Evolutionary conservation across 2,888 invertebrate genomes (phyloP), one percentile per base, ranked within the genome.

Genomic region (Plagodis pulveraria): DNA sequence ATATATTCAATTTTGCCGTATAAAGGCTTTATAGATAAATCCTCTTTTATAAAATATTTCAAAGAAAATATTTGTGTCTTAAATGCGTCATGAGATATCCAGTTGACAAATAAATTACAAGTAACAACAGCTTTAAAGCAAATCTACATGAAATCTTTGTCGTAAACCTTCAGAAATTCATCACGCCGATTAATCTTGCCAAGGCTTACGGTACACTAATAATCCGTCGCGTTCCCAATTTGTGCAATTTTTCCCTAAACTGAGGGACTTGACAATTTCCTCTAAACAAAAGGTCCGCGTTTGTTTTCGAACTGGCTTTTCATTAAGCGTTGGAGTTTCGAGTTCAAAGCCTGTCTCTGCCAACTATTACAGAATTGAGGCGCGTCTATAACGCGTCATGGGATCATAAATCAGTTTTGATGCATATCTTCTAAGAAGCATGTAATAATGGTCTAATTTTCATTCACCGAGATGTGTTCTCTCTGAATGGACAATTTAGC

Each of bases 261-360:
- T 62, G 60, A 55, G 59, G 56, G 66, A 63, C 73, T 69, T 73
- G 69, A 72, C 71, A 74, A 75, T 76, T 73, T 74, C 71, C 72
- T 71, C 70, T 73, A 74, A 78, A 79, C 76, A 81, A 79, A 78
- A 74, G 74, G 69, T 64, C 61, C 46, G 70, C 73, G 72, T 71
- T 74, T 79, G 77, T 73, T 77, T 78, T 74, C 67, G 71, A 77
- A 73, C 73, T 62, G 69, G 72, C 72, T 79, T 73, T 81, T 81
- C 80, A 81, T 81, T 82, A 80, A 76, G 73, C 70, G 71, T 62
- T 49, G 64, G 65, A 73, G 71, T 74, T 66, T 66, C 66, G 67
- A 69, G 74, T 71, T 76, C 72, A 77, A 76, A 80, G 77, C 74
- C 63, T 53, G 67, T 62, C 71, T 74, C 67, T 68, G 72, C 67